Base-by-base conservation (phyloP, 2,797 vertebrate genomes). In the Geotria australis region DNA sequence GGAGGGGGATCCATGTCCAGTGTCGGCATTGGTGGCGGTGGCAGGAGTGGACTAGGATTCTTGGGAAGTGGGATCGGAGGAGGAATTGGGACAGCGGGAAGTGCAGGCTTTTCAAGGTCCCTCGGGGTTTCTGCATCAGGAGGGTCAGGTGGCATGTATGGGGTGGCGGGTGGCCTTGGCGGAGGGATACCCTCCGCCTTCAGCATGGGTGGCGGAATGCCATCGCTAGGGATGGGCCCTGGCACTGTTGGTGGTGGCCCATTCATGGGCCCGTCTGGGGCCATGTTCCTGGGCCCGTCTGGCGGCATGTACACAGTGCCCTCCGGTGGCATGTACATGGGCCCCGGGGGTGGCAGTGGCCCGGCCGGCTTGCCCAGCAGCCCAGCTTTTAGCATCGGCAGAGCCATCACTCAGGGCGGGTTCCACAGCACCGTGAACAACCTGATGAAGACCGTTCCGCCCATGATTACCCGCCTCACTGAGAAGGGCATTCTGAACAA, bases 371-470 rank as follows among this genome's bases (percentile, higher is more conserved):
- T 70, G 38, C 56, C 63, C 11, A 47, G 62, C 47, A 70, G 71
- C 59, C 62, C 70, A 12, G 70, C 71, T 48, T 72, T 72, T 13
- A 59, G 64, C 46, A 69, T 73, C 67, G 70, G 71, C 10, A 65
- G 70, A 8, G 63, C 67, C 24, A 10, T 71, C 9, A 60, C 68
- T 45, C 58, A 64, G 10, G 66, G 68, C 38, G 70, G 71, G 6
- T 38, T 38, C 24, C 24, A 38, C 24, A 38, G 24, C 24, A 38
- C 24, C 24, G 24, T 38, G 24, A 38, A 38, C 5, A 38, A 38
- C 24, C 24, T 38, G 24, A 57, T 72, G 15, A 55, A 55, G 24
- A 24, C n/a, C 24, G 3, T 55, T n/a, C 65, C 58, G 12, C 67
- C 66, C 7, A 47, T 69, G 6, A 62, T 68, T 10, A 66, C 69